Conservation (phyloP, 2,113 vertebrate genomes). For the Perccottus glenii region DNA sequence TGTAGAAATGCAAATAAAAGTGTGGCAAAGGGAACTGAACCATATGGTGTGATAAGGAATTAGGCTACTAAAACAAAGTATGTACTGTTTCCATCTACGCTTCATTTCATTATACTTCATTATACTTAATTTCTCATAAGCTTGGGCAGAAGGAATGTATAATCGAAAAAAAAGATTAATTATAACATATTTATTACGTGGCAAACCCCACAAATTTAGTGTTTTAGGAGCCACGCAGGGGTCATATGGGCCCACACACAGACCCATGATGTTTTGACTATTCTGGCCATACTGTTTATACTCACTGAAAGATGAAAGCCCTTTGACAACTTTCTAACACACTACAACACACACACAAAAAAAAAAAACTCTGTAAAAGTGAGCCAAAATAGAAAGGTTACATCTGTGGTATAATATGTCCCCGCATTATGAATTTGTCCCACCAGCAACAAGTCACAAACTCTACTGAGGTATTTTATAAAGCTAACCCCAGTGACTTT, state of each 20-base stretch:
- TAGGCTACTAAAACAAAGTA: too few species aligned
- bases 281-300: constrained; percentile 56
- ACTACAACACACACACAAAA: constrained; percentile 29
- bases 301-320: constrained; percentile 11
- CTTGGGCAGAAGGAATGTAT: too few species aligned
- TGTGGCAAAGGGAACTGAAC: too few species aligned
- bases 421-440: background rate
- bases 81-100: too few species aligned
- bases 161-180: background rate
- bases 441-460: background rate
- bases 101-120: too few species aligned
- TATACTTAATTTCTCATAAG: too few species aligned
- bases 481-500: constrained; percentile 38
- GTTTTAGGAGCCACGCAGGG: constrained; percentile 8
- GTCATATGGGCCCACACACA: constrained; percentile 37
- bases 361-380: constrained; percentile 12
- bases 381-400: background rate
- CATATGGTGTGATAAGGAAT: too few species aligned
- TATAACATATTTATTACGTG: constrained; percentile 12
- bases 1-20: background rate
- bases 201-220: background rate
- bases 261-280: constrained; percentile 16
- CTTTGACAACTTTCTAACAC: background rate
- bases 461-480: constrained; percentile 18
- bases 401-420: background rate